Evolutionary conservation across 2,797 vertebrate genomes (phyloP).

Genomic region (Paramormyrops hopkinsi): DNA sequence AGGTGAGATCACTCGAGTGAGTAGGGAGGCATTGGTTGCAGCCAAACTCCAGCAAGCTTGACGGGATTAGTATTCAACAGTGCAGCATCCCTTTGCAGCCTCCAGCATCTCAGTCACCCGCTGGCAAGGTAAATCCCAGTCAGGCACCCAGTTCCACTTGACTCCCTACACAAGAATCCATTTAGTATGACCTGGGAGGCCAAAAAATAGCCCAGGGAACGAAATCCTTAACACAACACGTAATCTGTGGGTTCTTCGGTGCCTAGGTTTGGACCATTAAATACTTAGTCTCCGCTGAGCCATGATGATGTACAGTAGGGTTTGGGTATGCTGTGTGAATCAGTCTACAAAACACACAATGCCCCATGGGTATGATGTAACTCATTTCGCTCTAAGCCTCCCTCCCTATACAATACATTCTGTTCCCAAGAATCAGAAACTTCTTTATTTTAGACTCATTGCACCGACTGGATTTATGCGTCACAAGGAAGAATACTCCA

Average conservation of each 20-base stretch:
- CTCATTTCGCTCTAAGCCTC: conserved; percentile 14
- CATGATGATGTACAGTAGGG: conserved; percentile 15
- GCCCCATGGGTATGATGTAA: conserved; percentile 10
- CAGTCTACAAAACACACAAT: conserved; percentile 27
- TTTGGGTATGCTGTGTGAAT: not conserved
- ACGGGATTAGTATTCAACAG: not conserved
- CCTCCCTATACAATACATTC: conserved; percentile 5
- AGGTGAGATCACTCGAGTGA: not conserved
- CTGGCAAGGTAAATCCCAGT: conserved; percentile 8
- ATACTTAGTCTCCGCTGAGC: conserved; percentile 25
- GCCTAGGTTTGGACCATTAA: conserved; percentile 25
- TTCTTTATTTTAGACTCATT: conserved; percentile 19
- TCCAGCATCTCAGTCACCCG: not conserved
- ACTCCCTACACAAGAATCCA: not conserved
- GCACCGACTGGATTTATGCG: conserved; percentile 16
- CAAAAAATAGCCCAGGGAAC: not conserved
- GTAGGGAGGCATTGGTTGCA: not conserved
- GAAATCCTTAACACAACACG: conserved; percentile 19
- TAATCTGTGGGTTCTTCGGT: conserved; percentile 30
- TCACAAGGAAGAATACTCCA: conserved; percentile 7
- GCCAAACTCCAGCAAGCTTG: not conserved
- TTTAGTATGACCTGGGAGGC: conserved; percentile 20
- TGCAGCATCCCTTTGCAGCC: not conserved
- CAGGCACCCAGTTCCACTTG: not conserved
- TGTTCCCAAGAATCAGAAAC: conserved; percentile 18